Evolutionary conservation across 2,888 invertebrate genomes (phyloP), one percentile per base, ranked within the genome.

Genomic region (Carterocephalus palaemon): DNA sequence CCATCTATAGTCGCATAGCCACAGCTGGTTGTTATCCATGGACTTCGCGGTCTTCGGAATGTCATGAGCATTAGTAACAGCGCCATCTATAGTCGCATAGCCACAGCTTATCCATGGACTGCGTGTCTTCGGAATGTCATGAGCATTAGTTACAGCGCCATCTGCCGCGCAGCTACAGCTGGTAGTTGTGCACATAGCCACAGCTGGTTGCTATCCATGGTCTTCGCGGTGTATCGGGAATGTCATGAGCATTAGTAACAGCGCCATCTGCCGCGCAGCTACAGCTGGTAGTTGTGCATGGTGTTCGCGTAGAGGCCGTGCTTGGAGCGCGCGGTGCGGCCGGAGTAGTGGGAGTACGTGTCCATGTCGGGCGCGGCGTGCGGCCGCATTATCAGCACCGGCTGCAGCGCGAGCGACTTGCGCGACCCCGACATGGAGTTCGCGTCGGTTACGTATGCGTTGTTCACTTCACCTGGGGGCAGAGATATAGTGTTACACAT

Each of bases 391-490:
- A 96, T 81, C 36, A 96, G 83, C 4, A 97, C 95, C 1, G 96
- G 96, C 75, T 96, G 94, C 5, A 96, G 81, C 38, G 95, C 95
- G 4, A 96, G 85, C 0, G 95, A 95, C 74, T 96, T 96, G 42
- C 96, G 88, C 1, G 95, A 96, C 0, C 93, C 93, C 5, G 94
- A 92, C 38, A 95, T 90, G 54, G 95, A 95, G 53, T 93, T 93
- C 15, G 92, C 93, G 72, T 96, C 96, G 7, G 93, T 94, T 48
- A 96, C 91, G 75, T 94, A 96, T 4, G 93, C 95, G 61, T 93
- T 92, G 83, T 96, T 96, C 56, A 95, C 93, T 87, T 96, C 95
- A 52, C 95, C 96, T 95, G 81, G 6, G 88, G n/a, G n/a, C n/a
- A n/a, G n/a, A n/a, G n/a, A 73, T 4, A n/a, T 16, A 20, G 5